Conservation (phyloP, 2,113 vertebrate species). For the Macquaria ambigua region DNA sequence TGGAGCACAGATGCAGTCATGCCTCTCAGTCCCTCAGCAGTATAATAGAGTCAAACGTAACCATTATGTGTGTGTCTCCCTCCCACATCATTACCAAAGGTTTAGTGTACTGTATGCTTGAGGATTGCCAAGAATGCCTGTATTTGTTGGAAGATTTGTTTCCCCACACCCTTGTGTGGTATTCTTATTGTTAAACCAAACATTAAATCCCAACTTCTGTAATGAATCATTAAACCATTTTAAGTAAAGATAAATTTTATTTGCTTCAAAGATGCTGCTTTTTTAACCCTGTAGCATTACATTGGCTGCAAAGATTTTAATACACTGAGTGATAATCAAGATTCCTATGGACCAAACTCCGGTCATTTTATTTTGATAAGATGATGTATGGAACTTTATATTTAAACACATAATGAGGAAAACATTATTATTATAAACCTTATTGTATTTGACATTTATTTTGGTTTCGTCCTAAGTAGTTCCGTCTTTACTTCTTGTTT, state of each 20-base stretch:
- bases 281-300: background rate
- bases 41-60: background rate
- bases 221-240: slow-evolving; percentile 53
- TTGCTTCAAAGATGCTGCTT: slow-evolving; percentile 13
- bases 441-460: background rate
- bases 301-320: background rate
- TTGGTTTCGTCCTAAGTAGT: background rate
- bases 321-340: background rate
- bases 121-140: slow-evolving; percentile 32
- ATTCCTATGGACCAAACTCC: background rate
- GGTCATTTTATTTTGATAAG: slow-evolving; percentile 11
- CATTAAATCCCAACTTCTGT: slow-evolving; percentile 33
- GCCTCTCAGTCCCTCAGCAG: slow-evolving; percentile 23
- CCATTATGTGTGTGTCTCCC: background rate
- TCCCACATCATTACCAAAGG: background rate
- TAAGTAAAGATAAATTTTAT: slow-evolving; percentile 50
- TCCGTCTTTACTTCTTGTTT: slow-evolving; percentile 45
- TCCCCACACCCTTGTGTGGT: background rate
- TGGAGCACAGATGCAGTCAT: background rate
- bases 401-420: background rate
- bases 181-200: slow-evolving; percentile 50
- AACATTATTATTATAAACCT: background rate
- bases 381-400: background rate
- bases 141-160: slow-evolving; percentile 5
- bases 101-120: slow-evolving; percentile 16